Evolutionary conservation across 2,888 invertebrate species (phyloP).

Genomic region (Margaritifera margaritifera): DNA sequence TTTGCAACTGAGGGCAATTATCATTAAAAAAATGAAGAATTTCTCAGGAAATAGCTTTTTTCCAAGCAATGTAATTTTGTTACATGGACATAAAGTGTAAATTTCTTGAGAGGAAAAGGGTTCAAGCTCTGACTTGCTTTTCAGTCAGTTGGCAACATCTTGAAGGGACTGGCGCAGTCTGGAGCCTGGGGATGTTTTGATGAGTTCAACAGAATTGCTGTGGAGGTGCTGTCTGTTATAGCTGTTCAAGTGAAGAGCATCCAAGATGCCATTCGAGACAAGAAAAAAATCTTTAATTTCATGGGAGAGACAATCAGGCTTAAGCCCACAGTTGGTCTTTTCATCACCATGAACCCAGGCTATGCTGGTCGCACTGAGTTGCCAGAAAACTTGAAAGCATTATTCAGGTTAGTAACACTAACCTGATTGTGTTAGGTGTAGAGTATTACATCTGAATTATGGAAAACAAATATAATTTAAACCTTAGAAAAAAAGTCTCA

Average conservation of each 20-base stretch:
- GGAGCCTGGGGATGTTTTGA: slow-evolving; percentile 99
- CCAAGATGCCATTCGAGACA: slow-evolving; percentile 89
- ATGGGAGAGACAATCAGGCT: slow-evolving; percentile 93
- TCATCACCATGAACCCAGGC: slow-evolving; percentile 98
- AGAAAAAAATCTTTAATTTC: slow-evolving; percentile 90
- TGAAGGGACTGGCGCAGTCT: slow-evolving; percentile 96
- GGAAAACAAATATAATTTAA: no score
- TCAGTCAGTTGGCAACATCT: slow-evolving; percentile 95
- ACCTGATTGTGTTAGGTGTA: no score
- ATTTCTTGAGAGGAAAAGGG: no score
- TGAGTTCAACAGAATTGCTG: slow-evolving; percentile 96
- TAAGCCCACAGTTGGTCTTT: slow-evolving; percentile 91
- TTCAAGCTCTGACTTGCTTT: slow-evolving; percentile 40
- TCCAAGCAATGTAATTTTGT: no score
- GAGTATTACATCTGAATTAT: no score
- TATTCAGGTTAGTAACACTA: slow-evolving; percentile 63
- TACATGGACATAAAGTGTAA: no score
- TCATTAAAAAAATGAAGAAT: no score
- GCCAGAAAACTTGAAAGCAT: slow-evolving; percentile 73
- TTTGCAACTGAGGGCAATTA: no score
- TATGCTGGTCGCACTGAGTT: slow-evolving; percentile 86
- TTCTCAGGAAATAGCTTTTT: no score
- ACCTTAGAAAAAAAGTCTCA: no score
- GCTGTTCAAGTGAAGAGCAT: slow-evolving; percentile 86
- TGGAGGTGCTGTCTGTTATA: slow-evolving; percentile 96